Conservation (phyloP, 2,113 vertebrate genomes). For the Gulo gulo region DNA sequence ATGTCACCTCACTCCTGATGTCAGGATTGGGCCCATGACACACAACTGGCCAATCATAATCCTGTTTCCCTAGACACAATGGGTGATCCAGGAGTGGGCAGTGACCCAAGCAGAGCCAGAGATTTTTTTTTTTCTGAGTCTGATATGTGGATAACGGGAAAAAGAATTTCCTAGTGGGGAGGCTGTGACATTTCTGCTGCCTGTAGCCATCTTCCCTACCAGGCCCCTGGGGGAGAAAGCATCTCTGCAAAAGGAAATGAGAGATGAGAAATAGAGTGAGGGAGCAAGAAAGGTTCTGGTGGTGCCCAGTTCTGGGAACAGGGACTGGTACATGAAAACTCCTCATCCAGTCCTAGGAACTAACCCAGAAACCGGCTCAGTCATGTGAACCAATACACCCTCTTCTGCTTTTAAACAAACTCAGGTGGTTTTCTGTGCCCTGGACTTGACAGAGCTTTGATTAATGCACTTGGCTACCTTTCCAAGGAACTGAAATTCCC, state of each 20-base stretch:
- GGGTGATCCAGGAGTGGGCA: neutral
- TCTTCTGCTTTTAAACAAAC: neutral
- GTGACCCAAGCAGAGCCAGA: neutral
- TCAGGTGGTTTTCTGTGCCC: neutral
- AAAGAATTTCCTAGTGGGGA: neutral
- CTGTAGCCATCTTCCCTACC: neutral
- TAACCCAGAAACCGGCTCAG: neutral
- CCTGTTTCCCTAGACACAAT: neutral
- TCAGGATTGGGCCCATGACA: neutral
- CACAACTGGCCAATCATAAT: neutral
- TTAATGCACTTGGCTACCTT: neutral
- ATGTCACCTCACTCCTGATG: neutral
- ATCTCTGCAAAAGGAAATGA: neutral
- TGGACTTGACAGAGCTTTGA: neutral
- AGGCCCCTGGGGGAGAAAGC: neutral
- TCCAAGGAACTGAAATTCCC: neutral
- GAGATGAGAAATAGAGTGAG: neutral
- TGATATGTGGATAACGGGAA: neutral
- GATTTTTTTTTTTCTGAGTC: neutral
- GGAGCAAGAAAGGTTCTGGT: neutral
- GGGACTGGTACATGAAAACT: rapidly evolving
- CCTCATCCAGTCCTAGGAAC: neutral
- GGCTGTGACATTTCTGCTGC: neutral
- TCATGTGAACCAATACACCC: neutral
- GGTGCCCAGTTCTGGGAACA: neutral